Conservation (phyloP, 2,888 invertebrate genomes). For the Archaeoteleia sp. region DNA sequence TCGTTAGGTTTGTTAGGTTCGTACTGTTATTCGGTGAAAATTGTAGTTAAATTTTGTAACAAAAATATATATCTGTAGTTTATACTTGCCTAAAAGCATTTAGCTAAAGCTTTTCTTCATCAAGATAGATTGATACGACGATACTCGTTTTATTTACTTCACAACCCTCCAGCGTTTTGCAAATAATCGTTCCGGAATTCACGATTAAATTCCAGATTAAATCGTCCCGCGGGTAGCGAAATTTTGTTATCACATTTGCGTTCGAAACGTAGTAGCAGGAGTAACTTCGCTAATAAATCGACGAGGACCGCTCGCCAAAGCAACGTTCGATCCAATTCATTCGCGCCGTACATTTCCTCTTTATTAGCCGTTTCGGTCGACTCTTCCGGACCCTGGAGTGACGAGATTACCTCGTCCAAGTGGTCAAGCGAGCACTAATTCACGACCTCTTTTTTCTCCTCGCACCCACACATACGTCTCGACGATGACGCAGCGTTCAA, state of each 20-base stretch:
- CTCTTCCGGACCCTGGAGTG: slow-evolving; percentile 30
- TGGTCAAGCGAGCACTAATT: slow-evolving; percentile 4
- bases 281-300: slow-evolving; percentile 50
- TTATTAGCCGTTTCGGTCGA: slow-evolving; percentile 46
- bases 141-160: slow-evolving; percentile 21
- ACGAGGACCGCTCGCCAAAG: slow-evolving; percentile 28
- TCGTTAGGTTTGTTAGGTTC: no score
- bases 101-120: no score
- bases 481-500: no score
- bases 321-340: slow-evolving; percentile 35
- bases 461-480: not conserved
- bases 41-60: no score
- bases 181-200: slow-evolving; percentile 25
- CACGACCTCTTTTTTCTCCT: slow-evolving; percentile 5
- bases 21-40: no score
- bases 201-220: slow-evolving; percentile 40
- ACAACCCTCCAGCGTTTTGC: slow-evolving; percentile 26
- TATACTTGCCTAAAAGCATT: no score
- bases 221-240: slow-evolving; percentile 37
- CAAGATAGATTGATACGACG: slow-evolving; percentile 23
- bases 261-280: slow-evolving; percentile 17
- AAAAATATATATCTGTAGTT: no score
- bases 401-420: slow-evolving; percentile 22
- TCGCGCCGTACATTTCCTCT: slow-evolving; percentile 45
- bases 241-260: slow-evolving; percentile 45